Percentiles rank a stretch among this genome's conserved stretches.
Evolutionary conservation across 2,113 vertebrate species (phyloP).

Genomic region (Epinephelus moara): DNA sequence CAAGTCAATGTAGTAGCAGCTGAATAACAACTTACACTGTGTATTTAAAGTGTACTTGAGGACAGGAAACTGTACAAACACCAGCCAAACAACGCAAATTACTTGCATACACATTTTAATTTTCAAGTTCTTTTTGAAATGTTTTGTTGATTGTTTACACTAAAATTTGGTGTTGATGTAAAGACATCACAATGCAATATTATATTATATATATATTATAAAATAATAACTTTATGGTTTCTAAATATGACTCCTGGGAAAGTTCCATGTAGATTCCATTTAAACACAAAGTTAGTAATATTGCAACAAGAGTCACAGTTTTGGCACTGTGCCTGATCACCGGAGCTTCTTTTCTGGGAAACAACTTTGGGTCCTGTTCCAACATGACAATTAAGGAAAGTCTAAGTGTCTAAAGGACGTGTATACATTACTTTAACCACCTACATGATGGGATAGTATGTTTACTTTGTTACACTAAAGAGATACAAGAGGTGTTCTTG

Average conservation of each 20-base stretch:
- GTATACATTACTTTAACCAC: neutral
- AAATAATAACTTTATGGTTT: neutral
- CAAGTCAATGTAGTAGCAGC: neutral
- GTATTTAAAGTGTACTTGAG: neutral
- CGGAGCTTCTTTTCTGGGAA: neutral
- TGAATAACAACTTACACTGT: neutral
- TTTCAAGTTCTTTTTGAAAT: neutral
- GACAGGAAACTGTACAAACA: neutral
- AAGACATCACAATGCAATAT: neutral
- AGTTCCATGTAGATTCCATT: neutral
- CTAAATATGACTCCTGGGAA: too few species aligned
- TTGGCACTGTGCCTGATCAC: neutral
- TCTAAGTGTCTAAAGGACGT: neutral
- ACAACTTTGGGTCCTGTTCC: neutral
- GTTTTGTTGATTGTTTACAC: neutral
- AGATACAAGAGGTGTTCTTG: neutral
- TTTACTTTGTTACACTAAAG: slow-evolving; percentile 11
- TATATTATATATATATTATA: too few species aligned
- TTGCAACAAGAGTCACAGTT: too few species aligned
- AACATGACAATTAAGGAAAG: neutral
- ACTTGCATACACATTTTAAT: neutral
- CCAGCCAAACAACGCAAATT: neutral
- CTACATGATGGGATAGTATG: neutral
- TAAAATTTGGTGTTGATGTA: neutral
- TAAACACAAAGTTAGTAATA: neutral